These are phyloP conservation scores for Periophthalmodon schlosseri DNA, from an alignment of 2,113 vertebrate genomes.

Conservation along the genomic window DNA sequence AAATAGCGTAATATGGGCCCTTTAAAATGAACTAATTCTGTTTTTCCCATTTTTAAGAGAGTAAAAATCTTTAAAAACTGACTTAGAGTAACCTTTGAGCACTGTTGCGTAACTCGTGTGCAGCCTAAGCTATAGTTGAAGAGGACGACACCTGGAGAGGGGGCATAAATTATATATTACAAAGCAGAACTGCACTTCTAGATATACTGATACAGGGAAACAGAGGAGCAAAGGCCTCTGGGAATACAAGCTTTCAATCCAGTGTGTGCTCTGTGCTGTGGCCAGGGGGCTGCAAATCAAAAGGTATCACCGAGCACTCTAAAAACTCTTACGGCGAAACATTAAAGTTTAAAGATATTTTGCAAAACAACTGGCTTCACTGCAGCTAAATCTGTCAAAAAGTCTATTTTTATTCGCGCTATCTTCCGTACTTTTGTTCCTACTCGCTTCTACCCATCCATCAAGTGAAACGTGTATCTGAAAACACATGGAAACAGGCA, in stretches of 20 bases:
- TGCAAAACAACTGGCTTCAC: constrained; percentile 23
- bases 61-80: background rate
- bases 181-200: constrained; percentile 23
- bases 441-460: background rate
- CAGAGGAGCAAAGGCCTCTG: constrained; percentile 22
- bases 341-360: constrained; percentile 37
- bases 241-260: constrained; percentile 38
- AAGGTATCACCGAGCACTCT: constrained; percentile 23
- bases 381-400: constrained; percentile 27
- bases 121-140: constrained; percentile 18
- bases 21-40: too few species aligned
- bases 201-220: constrained; percentile 34
- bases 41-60: too few species aligned
- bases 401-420: constrained; percentile 25
- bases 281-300: constrained; percentile 44
- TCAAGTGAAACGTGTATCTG: background rate
- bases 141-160: constrained; percentile 50
- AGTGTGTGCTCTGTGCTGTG: constrained; percentile 28
- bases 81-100: constrained; percentile 5
- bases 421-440: background rate
- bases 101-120: constrained; percentile 27
- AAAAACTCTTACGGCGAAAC: constrained; percentile 32
- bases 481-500: background rate
- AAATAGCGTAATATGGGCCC: too few species aligned
- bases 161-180: constrained; percentile 32